Percentiles rank a stretch among this genome's conserved stretches.
These are phyloP conservation scores for Stigmatopora argus DNA, from an alignment of 2,113 vertebrate species.

Conservation along the genomic window DNA sequence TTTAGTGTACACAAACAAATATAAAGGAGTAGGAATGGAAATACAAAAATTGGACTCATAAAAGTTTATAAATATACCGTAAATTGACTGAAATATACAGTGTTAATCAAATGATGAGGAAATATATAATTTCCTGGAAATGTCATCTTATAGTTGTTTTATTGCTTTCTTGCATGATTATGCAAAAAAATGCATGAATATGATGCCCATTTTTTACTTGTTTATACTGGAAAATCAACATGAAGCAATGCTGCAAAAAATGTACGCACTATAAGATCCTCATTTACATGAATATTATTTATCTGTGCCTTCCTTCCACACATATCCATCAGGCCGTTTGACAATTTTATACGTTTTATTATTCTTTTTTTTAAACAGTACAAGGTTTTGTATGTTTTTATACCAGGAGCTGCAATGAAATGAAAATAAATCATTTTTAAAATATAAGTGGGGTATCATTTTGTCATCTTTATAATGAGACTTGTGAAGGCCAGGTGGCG, in stretches of 20 bases:
- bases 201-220: neutral
- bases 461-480: neutral
- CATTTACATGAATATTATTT: neutral
- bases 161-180: too few species aligned
- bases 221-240: neutral
- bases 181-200: too few species aligned
- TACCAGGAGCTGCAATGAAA: neutral
- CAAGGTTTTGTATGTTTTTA: constrained; percentile 1
- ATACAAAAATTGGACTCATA: too few species aligned
- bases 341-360: neutral
- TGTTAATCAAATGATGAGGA: too few species aligned
- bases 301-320: neutral
- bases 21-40: too few species aligned
- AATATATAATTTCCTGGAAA: too few species aligned
- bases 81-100: too few species aligned
- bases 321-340: neutral
- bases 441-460: neutral
- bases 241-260: neutral
- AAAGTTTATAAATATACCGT: too few species aligned
- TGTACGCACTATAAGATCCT: neutral
- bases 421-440: neutral
- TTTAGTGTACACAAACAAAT: too few species aligned
- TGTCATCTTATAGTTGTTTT: too few species aligned
- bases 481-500: neutral
- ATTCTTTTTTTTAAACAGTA: neutral